Evolutionary conservation across 2,888 invertebrate genomes (phyloP).

Genomic region (Epistrophella euchroma): DNA sequence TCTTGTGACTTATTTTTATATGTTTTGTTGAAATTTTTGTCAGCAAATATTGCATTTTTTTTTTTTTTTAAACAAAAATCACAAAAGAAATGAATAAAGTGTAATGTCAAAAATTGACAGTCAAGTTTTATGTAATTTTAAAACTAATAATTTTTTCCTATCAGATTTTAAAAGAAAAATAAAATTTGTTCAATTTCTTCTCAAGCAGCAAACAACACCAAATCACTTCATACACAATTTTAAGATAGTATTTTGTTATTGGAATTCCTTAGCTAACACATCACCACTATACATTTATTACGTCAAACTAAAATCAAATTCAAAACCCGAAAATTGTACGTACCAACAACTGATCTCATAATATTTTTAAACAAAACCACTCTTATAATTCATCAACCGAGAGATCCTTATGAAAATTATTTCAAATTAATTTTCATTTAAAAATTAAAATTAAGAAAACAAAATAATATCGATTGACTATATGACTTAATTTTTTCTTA

Average conservation of each 20-base stretch:
- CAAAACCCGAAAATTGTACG: conserved; percentile 13
- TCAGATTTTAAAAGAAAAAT: background rate
- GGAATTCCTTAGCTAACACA: conserved; percentile 39
- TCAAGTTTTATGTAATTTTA: too few relatives aligned
- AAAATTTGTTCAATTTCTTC: background rate
- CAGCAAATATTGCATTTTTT: too few relatives aligned
- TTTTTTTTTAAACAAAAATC: too few relatives aligned
- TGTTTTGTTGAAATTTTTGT: too few relatives aligned
- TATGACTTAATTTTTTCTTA: conserved; percentile 25
- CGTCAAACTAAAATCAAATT: conserved; percentile 26
- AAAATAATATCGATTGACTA: conserved; percentile 5
- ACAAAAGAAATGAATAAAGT: too few relatives aligned
- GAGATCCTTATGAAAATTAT: background rate
- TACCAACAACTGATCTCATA: conserved; percentile 33
- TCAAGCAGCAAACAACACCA: background rate
- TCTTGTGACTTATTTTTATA: too few relatives aligned
- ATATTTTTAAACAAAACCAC: conserved; percentile 2
- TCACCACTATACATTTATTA: conserved; percentile 27
- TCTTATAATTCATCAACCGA: conserved; percentile 2
- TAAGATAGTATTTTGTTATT: background rate
- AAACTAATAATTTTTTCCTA: background rate
- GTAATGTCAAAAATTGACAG: too few relatives aligned
- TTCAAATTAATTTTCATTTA: background rate
- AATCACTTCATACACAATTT: background rate
- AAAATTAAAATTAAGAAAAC: background rate